Evolutionary conservation across 2,888 invertebrate species (phyloP), one percentile per base, ranked within the genome.

Genomic region (Antitype chi): DNA sequence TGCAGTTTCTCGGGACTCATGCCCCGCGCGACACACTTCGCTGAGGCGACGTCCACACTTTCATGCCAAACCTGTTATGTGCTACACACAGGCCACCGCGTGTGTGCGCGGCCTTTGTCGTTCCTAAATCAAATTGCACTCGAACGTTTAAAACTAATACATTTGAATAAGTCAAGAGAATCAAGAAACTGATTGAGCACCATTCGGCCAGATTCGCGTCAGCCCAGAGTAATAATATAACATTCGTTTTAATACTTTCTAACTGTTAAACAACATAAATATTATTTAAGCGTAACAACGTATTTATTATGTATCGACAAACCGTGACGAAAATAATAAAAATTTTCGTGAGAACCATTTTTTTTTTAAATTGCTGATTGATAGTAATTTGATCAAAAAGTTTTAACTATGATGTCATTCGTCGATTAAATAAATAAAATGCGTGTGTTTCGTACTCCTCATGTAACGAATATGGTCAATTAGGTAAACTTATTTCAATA

Each of bases 11-110:
- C 86, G 84, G 77, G 87, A 88, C 81, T 82, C 89, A 84, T 85
- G 89, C 88, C 86, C 88, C 64, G 83, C 80, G 90, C 92, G 93
- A 91, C 92, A 92, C 89, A 91, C 89, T 90, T 91, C 83, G 84
- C 82, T 62, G 81, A 74, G 80, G 78, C 86, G 82, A 85, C 88
- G 91, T 90, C 91, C 89, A 90, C 91, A 91, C 92, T 91, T 92
- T 90, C 91, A 89, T 89, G 86, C 81, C 82, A 91, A 93, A 93
- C 93, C 93, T 88, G 93, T 92, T 93, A 89, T 90, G 87, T 87
- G 84, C 85, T 85, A 82, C 81, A 88, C 81, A 78, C 75, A 64
- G 59, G 43, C 62, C 3, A 17, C 67, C 57, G 69, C 70, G 70
- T 86, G 85, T 87, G 88, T 88, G 89, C 84, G 85, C 76, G 76